Conservation (phyloP, 2,113 vertebrate genomes). For the Pyxicephalus adspersus region DNA sequence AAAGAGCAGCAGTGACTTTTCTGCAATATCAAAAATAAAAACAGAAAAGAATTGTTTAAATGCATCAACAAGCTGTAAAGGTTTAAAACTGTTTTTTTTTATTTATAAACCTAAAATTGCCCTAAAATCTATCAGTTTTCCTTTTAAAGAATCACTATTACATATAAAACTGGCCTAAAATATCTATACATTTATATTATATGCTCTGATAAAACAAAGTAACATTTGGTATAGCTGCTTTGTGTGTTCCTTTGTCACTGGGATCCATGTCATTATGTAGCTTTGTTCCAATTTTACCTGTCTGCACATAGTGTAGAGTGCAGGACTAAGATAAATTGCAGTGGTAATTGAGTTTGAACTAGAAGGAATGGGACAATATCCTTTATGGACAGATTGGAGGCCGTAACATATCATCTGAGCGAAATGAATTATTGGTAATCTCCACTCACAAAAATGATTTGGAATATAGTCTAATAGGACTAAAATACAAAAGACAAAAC, state of each 20-base stretch:
- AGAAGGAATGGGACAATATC: conserved; percentile 53
- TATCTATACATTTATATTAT: not conserved
- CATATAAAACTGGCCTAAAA: not conserved
- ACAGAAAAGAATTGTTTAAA: too few relatives aligned
- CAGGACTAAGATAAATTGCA: conserved; percentile 51
- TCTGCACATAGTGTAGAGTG: conserved; percentile 34
- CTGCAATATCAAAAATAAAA: too few relatives aligned
- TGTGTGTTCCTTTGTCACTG: conserved; percentile 29
- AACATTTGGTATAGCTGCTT: not conserved
- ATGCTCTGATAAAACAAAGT: not conserved
- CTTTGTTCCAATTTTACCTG: conserved; percentile 45
- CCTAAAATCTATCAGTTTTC: too few relatives aligned
- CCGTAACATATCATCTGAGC: conserved; percentile 38
- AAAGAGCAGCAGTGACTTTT: too few relatives aligned
- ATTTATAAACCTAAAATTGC: not conserved
- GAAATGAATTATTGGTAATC: conserved; percentile 31
- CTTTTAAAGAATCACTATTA: not conserved
- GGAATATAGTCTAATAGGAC: conserved; percentile 11
- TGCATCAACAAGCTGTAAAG: too few relatives aligned
- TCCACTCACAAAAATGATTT: conserved; percentile 29
- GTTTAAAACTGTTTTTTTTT: too few relatives aligned
- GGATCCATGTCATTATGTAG: conserved; percentile 44
- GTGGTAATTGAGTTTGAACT: conserved; percentile 54
- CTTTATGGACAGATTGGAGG: conserved; percentile 48
- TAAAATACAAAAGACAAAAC: too few relatives aligned